Evolutionary conservation across 2,113 vertebrate species (phyloP).

Genomic region (Peromyscus polionotus): DNA sequence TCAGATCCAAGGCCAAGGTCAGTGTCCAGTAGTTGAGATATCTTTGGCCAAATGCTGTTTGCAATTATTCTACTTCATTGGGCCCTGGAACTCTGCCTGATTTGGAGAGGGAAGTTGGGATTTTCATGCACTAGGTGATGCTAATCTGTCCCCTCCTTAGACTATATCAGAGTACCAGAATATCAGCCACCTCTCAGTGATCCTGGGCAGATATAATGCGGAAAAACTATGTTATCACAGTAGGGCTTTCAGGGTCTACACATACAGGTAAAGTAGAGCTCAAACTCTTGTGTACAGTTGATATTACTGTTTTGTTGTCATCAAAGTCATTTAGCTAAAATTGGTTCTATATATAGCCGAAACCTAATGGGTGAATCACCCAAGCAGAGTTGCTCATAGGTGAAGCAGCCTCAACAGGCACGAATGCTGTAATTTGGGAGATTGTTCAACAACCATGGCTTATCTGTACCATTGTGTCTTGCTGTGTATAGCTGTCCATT

Average conservation of each 20-base stretch:
- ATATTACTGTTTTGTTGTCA: neutral
- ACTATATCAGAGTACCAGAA: too few species aligned
- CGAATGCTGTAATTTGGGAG: neutral
- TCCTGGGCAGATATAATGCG: neutral
- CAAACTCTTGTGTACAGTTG: neutral
- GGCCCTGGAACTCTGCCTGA: too few species aligned
- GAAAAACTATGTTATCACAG: neutral
- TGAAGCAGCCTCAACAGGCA: neutral
- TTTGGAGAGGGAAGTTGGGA: neutral
- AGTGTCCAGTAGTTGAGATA: neutral
- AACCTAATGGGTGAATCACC: neutral
- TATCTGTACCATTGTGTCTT: neutral
- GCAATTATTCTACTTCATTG: neutral
- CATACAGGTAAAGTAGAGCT: neutral
- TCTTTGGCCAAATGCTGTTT: neutral
- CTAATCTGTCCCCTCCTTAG: too few species aligned
- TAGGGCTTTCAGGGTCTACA: neutral
- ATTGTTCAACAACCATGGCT: too few species aligned
- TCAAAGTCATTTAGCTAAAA: neutral
- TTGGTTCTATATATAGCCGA: neutral
- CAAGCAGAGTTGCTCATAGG: neutral
- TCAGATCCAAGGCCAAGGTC: conserved; percentile 77
- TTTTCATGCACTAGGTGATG: neutral
- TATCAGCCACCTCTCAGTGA: too few species aligned
- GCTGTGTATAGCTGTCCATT: neutral